Conservation (phyloP, 2,888 invertebrate species). For the Iselma pallidipennis region DNA sequence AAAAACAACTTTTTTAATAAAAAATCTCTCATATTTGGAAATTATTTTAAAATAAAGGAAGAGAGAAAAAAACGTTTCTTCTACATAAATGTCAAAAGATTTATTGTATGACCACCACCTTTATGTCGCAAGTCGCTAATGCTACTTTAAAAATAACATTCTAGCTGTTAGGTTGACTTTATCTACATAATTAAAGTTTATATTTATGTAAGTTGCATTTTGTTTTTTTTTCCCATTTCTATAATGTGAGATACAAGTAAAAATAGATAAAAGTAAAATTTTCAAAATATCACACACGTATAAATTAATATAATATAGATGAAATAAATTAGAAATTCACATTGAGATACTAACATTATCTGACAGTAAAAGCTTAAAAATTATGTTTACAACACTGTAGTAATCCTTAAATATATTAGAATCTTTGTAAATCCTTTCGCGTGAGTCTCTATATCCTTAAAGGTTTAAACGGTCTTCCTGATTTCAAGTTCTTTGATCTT, state of each 20-base stretch:
- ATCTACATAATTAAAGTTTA: neutral
- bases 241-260: no score
- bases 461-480: constrained; percentile 55
- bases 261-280: neutral
- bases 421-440: neutral
- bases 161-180: neutral
- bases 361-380: neutral
- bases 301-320: no score
- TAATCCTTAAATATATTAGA: neutral
- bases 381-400: neutral
- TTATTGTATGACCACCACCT: neutral
- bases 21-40: no score
- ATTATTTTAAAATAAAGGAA: neutral
- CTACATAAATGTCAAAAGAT: neutral
- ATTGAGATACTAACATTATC: neutral
- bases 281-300: neutral
- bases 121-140: neutral
- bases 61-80: neutral
- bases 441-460: neutral
- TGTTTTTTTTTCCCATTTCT: neutral
- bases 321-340: neutral
- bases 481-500: constrained; percentile 46
- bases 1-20: no score
- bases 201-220: neutral
- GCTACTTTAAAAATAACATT: neutral